Conservation (phyloP, 2,797 vertebrate species). For the Sylvilagus floridanus region DNA sequence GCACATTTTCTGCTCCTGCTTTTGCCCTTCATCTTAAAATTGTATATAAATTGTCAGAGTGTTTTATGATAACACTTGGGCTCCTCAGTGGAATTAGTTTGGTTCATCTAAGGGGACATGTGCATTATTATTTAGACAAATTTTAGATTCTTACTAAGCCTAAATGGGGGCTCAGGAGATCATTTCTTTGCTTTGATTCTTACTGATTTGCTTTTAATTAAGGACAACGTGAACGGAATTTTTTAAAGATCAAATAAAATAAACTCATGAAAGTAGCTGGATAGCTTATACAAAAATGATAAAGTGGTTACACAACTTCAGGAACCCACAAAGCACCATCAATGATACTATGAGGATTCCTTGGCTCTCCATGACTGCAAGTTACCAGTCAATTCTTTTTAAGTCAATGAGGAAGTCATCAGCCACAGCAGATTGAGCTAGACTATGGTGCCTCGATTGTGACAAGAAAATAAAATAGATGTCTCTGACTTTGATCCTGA, state of each 20-base stretch:
- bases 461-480: slow-evolving; percentile 31
- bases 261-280: slow-evolving; percentile 20
- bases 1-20: background rate
- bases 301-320: background rate
- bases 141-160: background rate
- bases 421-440: background rate
- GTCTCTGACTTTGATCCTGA: background rate
- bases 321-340: background rate
- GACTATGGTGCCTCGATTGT: background rate
- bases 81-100: background rate
- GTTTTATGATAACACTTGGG: background rate
- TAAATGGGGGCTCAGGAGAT: background rate
- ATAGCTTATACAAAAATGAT: background rate
- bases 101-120: background rate
- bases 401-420: background rate
- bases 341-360: fast-evolving
- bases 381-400: background rate
- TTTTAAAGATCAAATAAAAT: slow-evolving; percentile 23
- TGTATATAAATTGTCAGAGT: slow-evolving; percentile 9
- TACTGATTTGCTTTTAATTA: slow-evolving; percentile 43
- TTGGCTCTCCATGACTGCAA: background rate
- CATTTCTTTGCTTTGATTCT: slow-evolving; percentile 50
- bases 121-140: slow-evolving; percentile 55
- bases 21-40: background rate
- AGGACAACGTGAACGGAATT: background rate